Conservation (phyloP, 2,797 vertebrate genomes). For the Anomalospiza imberbis region DNA sequence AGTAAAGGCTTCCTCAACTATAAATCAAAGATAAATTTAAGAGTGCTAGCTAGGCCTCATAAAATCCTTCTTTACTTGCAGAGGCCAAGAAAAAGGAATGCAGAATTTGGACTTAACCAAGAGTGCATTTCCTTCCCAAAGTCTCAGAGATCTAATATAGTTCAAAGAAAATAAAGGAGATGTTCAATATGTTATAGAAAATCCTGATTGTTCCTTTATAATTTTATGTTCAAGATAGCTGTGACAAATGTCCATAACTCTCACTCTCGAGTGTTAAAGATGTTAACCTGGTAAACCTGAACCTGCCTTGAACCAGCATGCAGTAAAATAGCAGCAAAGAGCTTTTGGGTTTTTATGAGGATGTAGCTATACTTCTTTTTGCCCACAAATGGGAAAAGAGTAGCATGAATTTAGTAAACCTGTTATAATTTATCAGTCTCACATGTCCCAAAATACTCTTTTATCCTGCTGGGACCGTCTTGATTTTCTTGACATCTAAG, state of each 20-base stretch:
- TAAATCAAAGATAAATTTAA: background rate
- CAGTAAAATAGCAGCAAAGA: background rate
- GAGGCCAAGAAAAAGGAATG: background rate
- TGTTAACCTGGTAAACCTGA: background rate
- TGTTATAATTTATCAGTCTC: background rate
- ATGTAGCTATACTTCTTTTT: background rate
- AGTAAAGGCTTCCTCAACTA: background rate
- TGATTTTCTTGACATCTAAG: background rate
- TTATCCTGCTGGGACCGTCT: background rate
- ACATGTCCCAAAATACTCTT: background rate
- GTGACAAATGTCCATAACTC: background rate
- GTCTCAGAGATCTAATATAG: background rate
- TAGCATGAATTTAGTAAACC: background rate
- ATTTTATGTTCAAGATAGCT: background rate
- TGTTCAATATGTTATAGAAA: background rate
- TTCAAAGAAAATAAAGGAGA: background rate
- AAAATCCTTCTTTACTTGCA: background rate
- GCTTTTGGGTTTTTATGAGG: background rate
- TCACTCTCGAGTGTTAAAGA: background rate
- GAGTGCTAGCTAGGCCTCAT: background rate
- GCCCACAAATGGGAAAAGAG: background rate
- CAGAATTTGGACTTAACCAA: background rate
- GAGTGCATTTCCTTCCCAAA: background rate
- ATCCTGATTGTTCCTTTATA: background rate
- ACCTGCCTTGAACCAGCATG: background rate